Conservation (phyloP, 1,140 invertebrate species). For the Ridgeia piscesae region DNA sequence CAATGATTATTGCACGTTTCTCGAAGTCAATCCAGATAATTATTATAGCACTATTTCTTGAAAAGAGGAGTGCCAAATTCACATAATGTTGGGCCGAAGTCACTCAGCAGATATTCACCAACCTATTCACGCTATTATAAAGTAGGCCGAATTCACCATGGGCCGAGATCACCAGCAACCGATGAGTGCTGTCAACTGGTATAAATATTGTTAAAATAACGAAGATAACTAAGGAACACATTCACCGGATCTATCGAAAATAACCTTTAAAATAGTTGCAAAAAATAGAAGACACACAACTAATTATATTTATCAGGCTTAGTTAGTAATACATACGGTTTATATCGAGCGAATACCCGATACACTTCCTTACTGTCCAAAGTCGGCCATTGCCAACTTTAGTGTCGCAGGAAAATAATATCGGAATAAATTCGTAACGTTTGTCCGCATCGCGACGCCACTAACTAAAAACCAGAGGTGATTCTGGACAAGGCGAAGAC, state of each 20-base stretch:
- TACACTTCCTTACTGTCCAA: neutral
- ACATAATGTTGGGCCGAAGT: too few species aligned
- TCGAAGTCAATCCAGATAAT: too few species aligned
- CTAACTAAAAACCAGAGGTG: neutral
- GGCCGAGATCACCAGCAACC: too few species aligned
- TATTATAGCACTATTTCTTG: too few species aligned
- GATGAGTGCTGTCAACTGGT: neutral
- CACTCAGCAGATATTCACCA: too few species aligned
- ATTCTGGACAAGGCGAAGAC: neutral
- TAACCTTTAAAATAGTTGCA: neutral
- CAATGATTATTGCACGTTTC: too few species aligned
- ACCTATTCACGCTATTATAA: too few species aligned
- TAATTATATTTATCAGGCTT: neutral
- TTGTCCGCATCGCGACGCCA: neutral
- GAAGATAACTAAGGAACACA: neutral
- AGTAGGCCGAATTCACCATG: too few species aligned
- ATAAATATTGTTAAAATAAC: neutral
- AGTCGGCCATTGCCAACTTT: neutral
- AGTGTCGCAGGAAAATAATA: neutral
- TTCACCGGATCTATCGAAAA: neutral
- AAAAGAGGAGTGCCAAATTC: too few species aligned
- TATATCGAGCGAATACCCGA: neutral
- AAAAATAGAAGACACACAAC: neutral
- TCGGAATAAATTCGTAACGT: neutral
- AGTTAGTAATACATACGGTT: neutral